Base-by-base conservation (phyloP, 2,888 invertebrate genomes). In the Harpalus rubripes region DNA sequence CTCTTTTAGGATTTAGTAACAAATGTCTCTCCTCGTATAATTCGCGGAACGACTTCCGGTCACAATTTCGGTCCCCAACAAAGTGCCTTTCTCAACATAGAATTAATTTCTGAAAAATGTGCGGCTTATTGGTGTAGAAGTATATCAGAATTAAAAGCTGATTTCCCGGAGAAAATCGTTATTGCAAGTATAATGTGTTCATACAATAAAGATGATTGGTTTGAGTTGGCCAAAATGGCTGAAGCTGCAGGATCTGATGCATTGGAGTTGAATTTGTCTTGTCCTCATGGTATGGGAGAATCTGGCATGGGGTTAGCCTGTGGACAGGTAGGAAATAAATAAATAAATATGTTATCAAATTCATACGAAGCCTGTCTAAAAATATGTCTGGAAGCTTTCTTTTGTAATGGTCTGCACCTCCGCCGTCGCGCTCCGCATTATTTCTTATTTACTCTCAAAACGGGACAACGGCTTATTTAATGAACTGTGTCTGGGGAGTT, bases 211-310 rank as follows among this genome's bases (percentile, higher is more conserved):
- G 93, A 93, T 0, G 99, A 99, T 91, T 99, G 99, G 99, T 94
- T 93, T 8, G 93, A 95, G 88, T 90, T 99, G 82, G 94, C 98
- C 0, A 92, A 92, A 87, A 94, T 93, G 91, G 96, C 98, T 0
- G 96, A 96, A 90, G 92, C 92, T 0, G 93, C 98, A 0, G 99
- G 99, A 0, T 95, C 99, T 0, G 99, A 99, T 92, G 99, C 98
- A 0, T 91, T 99, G 12, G 99, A 99, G 89, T 92, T 99, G 79
- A 99, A 99, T 92, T 91, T 99, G 79, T 99, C 98, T 0, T 99
- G 99, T 90, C 99, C 99, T 0, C 99, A 99, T 91, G 99, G 99
- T 6, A 99, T 99, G 98, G 98, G 98, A 0, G 99, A 99, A 90
- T 95, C 96, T 10, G 99, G 99, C 59, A 99, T 99, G 99, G 99